Evolutionary conservation across 2,797 vertebrate genomes (phyloP).

Genomic region (Scleropages formosus): DNA sequence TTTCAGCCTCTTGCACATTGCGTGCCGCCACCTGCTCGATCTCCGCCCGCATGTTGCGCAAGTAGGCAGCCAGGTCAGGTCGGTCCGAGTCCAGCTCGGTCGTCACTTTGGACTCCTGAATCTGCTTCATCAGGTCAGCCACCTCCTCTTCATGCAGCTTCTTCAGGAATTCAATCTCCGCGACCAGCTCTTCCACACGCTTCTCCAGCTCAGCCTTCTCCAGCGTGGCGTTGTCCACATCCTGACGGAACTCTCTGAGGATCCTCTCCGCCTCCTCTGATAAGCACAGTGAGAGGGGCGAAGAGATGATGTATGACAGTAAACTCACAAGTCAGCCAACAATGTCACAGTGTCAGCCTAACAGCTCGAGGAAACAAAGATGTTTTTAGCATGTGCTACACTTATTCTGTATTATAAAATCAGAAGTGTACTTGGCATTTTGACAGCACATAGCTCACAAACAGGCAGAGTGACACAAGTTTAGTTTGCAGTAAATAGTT

Average conservation of each 20-base stretch:
- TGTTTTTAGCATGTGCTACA: no score
- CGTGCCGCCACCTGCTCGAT: slow-evolving; percentile 61
- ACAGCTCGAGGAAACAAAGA: no score
- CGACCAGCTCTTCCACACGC: slow-evolving; percentile 67
- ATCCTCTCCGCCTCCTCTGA: slow-evolving; percentile 74
- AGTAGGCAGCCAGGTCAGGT: slow-evolving; percentile 35
- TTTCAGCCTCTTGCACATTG: slow-evolving; percentile 77
- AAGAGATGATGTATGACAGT: neutral
- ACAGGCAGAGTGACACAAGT: no score
- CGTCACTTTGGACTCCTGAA: slow-evolving; percentile 31
- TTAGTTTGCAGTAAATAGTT: no score
- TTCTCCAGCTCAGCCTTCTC: slow-evolving; percentile 75
- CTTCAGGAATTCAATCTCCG: slow-evolving; percentile 72
- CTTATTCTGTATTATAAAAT: no score
- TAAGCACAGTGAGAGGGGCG: neutral
- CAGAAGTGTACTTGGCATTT: no score
- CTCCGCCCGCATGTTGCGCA: slow-evolving; percentile 30
- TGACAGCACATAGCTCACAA: no score
- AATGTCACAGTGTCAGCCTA: neutral
- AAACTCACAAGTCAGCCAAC: neutral
- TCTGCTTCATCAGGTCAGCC: slow-evolving; percentile 59
- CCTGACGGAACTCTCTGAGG: slow-evolving; percentile 74
- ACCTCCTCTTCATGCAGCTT: slow-evolving; percentile 72
- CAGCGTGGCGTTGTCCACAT: slow-evolving; percentile 72
- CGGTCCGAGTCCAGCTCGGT: slow-evolving; percentile 28